Percentiles rank a stretch among this genome's conserved stretches.
Evolutionary conservation across 2,113 vertebrate genomes (phyloP).

Genomic region (Strix uralensis): DNA sequence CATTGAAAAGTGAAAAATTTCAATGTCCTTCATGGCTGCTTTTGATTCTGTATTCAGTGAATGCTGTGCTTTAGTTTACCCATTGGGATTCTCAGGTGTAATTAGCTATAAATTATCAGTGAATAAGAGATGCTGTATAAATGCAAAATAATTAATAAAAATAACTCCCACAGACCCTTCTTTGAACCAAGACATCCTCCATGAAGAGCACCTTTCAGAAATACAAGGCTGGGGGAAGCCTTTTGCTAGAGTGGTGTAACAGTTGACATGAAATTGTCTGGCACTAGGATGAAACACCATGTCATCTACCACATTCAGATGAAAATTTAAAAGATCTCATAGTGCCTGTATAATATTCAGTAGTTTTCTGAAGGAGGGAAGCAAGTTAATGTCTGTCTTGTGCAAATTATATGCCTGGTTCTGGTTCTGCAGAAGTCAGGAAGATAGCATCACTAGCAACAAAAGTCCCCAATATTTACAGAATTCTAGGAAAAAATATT

Average conservation of each 20-base stretch:
- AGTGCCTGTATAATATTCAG: neutral
- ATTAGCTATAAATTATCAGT: neutral
- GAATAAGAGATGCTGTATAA: neutral
- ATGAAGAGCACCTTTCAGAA: neutral
- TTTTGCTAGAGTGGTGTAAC: neutral
- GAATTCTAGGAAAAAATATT: neutral
- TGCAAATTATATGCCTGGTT: neutral
- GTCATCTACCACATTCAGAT: neutral
- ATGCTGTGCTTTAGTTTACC: neutral
- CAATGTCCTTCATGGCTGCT: neutral
- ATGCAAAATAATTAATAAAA: neutral
- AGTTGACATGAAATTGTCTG: neutral
- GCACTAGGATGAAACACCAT: neutral
- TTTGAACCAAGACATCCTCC: neutral
- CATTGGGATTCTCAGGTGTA: neutral
- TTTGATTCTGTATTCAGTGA: neutral
- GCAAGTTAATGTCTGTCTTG: neutral
- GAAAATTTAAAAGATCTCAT: neutral
- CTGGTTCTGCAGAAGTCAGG: neutral
- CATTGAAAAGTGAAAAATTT: neutral
- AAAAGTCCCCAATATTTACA: neutral
- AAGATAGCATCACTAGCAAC: neutral
- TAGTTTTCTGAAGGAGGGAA: neutral
- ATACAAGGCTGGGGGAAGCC: neutral
- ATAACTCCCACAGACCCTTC: neutral